Evolutionary conservation across 2,888 invertebrate species (phyloP).

Genomic region (Thera britannica): DNA sequence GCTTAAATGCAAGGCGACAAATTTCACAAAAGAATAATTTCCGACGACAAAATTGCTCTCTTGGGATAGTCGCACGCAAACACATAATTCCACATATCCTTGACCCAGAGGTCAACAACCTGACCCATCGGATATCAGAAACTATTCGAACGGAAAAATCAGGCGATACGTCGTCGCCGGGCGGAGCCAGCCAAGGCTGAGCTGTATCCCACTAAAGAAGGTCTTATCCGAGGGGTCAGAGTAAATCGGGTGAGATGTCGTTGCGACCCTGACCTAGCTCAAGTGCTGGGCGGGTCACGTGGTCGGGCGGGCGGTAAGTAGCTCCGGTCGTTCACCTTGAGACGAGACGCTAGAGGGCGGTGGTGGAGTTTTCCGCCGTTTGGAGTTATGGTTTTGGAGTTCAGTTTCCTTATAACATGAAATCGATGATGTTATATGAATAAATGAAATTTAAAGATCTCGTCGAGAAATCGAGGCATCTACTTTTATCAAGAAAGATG

Average conservation of each 20-base stretch:
- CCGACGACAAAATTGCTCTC: conserved; percentile 9
- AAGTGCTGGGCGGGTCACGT: conserved; percentile 80
- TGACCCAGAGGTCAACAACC: conserved; percentile 74
- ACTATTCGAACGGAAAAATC: conserved; percentile 82
- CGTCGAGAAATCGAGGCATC: no score
- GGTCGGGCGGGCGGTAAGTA: conserved; percentile 74
- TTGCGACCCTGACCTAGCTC: conserved; percentile 80
- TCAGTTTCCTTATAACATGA: conserved; percentile 7
- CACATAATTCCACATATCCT: conserved; percentile 55
- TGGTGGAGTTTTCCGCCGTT: conserved; percentile 41
- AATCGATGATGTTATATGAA: conserved; percentile 3
- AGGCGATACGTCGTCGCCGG: conserved; percentile 52
- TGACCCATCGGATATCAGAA: conserved; percentile 67
- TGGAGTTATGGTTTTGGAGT: conserved; percentile 18
- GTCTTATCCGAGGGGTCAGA: conserved; percentile 53
- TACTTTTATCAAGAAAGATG: no score
- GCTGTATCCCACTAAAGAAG: conserved; percentile 39
- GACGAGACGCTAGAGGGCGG: conserved; percentile 64
- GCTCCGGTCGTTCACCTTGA: conserved; percentile 80
- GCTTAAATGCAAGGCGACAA: not conserved
- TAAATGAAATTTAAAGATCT: not conserved
- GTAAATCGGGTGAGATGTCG: conserved; percentile 61
- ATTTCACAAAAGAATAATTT: conserved; percentile 6
- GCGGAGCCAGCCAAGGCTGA: conserved; percentile 54
- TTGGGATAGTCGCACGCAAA: conserved; percentile 33